Percentiles rank a stretch among this genome's conserved stretches.
Evolutionary conservation across 2,797 vertebrate species (phyloP).

Genomic region (Taenioides sp.): DNA sequence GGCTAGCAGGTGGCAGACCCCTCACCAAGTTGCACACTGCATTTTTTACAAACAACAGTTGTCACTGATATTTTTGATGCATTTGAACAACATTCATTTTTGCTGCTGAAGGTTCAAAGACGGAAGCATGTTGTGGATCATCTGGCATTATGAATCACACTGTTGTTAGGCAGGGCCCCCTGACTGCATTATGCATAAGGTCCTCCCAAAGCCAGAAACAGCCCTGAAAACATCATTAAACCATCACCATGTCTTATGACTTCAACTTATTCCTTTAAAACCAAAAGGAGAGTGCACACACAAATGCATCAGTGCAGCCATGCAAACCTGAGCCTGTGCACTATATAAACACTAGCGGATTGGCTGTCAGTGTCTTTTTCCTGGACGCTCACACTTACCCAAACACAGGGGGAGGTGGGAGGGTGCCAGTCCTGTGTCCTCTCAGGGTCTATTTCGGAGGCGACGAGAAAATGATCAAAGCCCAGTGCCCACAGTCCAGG

Average conservation of each 20-base stretch:
- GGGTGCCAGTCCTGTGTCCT: slow-evolving; percentile 42
- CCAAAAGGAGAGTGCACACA: slow-evolving; percentile 32
- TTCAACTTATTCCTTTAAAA: slow-evolving; percentile 29
- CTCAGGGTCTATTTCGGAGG: slow-evolving; percentile 75
- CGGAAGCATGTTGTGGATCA: not conserved
- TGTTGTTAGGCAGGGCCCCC: not conserved
- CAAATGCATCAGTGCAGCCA: slow-evolving; percentile 60
- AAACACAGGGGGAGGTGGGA: slow-evolving; percentile 31
- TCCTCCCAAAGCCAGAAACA: not conserved
- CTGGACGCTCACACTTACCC: slow-evolving; percentile 32
- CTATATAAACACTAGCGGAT: slow-evolving; percentile 60
- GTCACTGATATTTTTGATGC: not conserved
- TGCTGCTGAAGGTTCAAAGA: not conserved
- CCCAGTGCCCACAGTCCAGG: slow-evolving; percentile 64
- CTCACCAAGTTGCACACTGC: not conserved
- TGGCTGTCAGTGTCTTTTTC: slow-evolving; percentile 38
- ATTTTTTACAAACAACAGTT: not conserved
- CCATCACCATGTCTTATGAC: slow-evolving; percentile 17
- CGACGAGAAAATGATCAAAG: slow-evolving; percentile 78
- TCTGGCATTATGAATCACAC: not conserved
- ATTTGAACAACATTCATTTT: not conserved
- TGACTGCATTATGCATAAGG: not conserved
- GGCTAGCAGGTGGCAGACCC: not conserved
- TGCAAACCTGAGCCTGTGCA: slow-evolving; percentile 59
- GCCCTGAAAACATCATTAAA: not conserved